Percentiles rank a stretch among this genome's conserved stretches.
These are phyloP conservation scores for Medauroidea extradentata DNA, from an alignment of 1,140 invertebrate genomes.

Conservation along the genomic window DNA sequence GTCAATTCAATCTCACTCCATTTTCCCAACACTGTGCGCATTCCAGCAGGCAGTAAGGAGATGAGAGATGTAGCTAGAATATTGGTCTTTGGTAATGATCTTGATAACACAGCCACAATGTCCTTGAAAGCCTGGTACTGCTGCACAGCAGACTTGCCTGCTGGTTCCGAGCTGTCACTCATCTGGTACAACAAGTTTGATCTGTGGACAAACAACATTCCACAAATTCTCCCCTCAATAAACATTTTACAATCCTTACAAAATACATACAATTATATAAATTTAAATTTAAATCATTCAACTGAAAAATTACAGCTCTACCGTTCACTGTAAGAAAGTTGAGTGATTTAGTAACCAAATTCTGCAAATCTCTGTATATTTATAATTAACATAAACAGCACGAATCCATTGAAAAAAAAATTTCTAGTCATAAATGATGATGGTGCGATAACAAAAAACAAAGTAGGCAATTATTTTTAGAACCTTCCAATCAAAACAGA, in stretches of 20 bases:
- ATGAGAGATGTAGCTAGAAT: constrained; percentile 52
- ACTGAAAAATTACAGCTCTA: neutral
- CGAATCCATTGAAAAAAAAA: too few species aligned
- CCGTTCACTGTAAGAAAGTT: neutral
- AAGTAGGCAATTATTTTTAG: too few species aligned
- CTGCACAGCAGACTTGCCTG: constrained; percentile 45
- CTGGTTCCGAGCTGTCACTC: constrained; percentile 45
- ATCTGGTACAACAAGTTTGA: constrained; percentile 52
- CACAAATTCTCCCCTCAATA: too few species aligned
- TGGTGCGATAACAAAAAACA: too few species aligned
- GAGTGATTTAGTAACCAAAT: too few species aligned
- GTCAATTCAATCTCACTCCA: constrained; percentile 54
- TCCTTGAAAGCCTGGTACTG: constrained; percentile 50
- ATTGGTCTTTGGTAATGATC: constrained; percentile 46
- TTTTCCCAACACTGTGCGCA: constrained; percentile 57
- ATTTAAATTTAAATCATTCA: neutral
- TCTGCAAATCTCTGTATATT: too few species aligned
- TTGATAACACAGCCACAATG: constrained; percentile 57
- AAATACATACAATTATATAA: neutral
- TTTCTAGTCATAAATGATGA: too few species aligned
- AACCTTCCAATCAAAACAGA: too few species aligned
- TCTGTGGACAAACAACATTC: constrained; percentile 33
- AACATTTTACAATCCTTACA: neutral
- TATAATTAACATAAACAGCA: too few species aligned
- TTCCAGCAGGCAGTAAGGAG: constrained; percentile 51